Conservation (phyloP, 2,113 vertebrate species). For the Hymenochirus boettgeri region DNA sequence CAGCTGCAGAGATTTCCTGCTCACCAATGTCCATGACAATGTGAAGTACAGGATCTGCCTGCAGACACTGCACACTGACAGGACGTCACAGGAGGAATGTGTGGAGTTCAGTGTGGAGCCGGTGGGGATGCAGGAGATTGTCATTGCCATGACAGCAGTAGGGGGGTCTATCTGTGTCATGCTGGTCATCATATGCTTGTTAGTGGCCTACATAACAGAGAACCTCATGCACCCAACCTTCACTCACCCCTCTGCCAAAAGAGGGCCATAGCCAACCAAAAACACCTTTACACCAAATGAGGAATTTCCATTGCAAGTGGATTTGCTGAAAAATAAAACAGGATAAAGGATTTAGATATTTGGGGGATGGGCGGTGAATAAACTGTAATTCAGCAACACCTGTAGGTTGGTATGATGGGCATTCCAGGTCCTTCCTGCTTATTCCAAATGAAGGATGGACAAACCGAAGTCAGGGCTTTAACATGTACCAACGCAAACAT, state of each 20-base stretch:
- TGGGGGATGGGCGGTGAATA: too few relatives aligned
- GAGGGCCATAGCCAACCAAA: not conserved
- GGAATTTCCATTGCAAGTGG: too few relatives aligned
- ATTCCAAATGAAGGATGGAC: too few relatives aligned
- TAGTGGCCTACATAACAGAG: conserved; percentile 95
- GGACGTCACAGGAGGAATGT: conserved; percentile 63
- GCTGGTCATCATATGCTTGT: conserved; percentile 93
- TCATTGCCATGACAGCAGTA: conserved; percentile 94
- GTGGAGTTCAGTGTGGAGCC: conserved; percentile 83
- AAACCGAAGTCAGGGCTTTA: too few relatives aligned
- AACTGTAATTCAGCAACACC: too few relatives aligned
- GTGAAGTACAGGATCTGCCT: conserved; percentile 90
- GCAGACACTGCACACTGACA: conserved; percentile 55
- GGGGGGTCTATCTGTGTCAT: conserved; percentile 96
- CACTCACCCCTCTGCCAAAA: conserved; percentile 26
- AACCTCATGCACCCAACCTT: conserved; percentile 79
- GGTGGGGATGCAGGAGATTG: conserved; percentile 89
- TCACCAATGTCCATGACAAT: conserved; percentile 81
- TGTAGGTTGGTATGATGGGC: too few relatives aligned
- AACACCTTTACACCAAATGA: too few relatives aligned
- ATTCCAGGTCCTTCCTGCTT: too few relatives aligned
- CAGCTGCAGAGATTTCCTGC: conserved; percentile 81
- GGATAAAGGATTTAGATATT: too few relatives aligned
- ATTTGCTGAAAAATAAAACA: too few relatives aligned
- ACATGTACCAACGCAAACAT: too few relatives aligned